Evolutionary conservation across 2,888 invertebrate genomes (phyloP).

Genomic region (Drosophila infuscata): DNA sequence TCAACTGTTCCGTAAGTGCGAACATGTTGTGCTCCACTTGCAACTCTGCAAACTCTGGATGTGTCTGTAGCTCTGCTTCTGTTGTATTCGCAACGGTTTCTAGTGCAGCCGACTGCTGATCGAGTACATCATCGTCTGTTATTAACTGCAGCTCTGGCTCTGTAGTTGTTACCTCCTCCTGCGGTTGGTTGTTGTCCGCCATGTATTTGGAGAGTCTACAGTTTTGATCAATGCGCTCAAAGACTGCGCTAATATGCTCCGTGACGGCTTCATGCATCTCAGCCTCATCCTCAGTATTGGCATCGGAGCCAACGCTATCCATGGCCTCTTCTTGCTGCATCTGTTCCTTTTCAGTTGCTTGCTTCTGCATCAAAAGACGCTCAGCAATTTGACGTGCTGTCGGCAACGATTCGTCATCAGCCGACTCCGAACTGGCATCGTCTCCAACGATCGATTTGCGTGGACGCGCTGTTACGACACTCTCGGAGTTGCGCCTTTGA

Average conservation of each 20-base stretch:
- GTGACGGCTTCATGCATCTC: constrained; percentile 45
- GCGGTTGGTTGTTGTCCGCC: background rate
- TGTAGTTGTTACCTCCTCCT: constrained; percentile 7
- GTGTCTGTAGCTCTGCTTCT: background rate
- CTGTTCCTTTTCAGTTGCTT: constrained; percentile 1
- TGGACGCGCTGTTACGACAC: constrained; percentile 5
- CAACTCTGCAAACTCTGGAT: constrained; percentile 18
- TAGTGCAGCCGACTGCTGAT: background rate
- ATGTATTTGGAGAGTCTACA: background rate
- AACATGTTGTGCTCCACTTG: constrained; percentile 46
- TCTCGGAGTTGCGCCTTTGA: constrained; percentile 47
- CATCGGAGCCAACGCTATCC: constrained; percentile 52
- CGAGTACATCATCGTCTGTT: background rate
- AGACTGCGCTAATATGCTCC: constrained; percentile 40
- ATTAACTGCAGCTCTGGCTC: background rate
- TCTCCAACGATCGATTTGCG: constrained; percentile 37
- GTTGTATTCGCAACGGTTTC: background rate
- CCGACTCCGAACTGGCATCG: constrained; percentile 67
- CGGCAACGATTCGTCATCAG: constrained; percentile 59
- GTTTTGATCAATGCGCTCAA: constrained; percentile 52
- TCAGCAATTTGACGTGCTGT: constrained; percentile 83
- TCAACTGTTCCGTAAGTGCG: constrained; percentile 38
- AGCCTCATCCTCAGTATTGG: constrained; percentile 41
- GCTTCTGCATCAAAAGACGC: constrained; percentile 65
- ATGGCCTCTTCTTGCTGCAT: background rate